Base-by-base conservation (phyloP, 2,888 invertebrate species). In the Ernsta delagoae region DNA sequence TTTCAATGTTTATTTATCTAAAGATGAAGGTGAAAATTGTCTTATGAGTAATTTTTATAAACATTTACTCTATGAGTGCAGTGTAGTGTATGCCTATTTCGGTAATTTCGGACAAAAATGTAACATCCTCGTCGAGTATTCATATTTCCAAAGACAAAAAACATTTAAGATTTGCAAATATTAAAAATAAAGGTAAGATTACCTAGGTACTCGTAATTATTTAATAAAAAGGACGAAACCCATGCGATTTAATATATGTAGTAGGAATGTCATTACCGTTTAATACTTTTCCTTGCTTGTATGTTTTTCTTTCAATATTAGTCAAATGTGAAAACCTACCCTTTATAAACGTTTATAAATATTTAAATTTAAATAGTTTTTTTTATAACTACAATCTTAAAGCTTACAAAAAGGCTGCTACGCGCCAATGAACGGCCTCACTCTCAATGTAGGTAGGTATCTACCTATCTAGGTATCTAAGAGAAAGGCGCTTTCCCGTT, bases 401-500 rank as follows among this genome's bases (percentile, higher is more conserved):
- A 74, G 85, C 89, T 89, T 86, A 87, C 84, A 87, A 88, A 88
- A 85, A 86, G 83, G 77, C 77, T 74, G 83, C 78, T 82, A 83
- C 82, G 83, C 82, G 83, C 78, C n/a, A n/a, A n/a, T n/a, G 79
- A 83, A 78, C 83, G 80, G 77, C 76, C 75, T 75, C 77, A 75
- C 78, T 72, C 78, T 76, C 77, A 75, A 80, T 75, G 75, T 78
- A 70, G 6, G 5, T 36, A 5, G 5, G 16, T 16, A 16, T 1
- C 1, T 31, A 31, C 3, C 31, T 31, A 31, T 1, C 2, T 31
- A 31, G 31, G 31, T 31, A 7, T 74, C 71, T 76, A 79, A 89
- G 92, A 92, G 92, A 92, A 92, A 93, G 92, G 91, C 91, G 83
- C 92, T 92, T 93, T 92, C 92, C 86, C 88, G 83, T 81, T 85